These are phyloP conservation scores for Jaculus jaculus DNA, from an alignment of 2,113 vertebrate genomes.

Conservation along the genomic window DNA sequence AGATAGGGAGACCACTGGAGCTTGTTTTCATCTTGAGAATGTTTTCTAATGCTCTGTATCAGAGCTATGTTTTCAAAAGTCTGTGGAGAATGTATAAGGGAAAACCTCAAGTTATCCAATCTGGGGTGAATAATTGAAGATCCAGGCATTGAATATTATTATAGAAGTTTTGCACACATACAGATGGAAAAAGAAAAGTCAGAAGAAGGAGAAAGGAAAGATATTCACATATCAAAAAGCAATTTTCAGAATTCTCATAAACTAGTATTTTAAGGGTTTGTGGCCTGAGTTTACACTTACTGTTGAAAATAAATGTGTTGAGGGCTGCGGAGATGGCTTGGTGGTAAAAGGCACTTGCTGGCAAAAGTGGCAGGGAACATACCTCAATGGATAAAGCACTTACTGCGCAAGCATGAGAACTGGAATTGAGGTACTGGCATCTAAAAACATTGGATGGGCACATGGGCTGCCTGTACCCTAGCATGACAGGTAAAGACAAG, in stretches of 20 bases:
- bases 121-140: not conserved
- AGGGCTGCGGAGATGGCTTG: too few relatives aligned
- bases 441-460: too few relatives aligned
- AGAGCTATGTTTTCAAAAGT: constrained; percentile 44
- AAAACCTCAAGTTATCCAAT: not conserved
- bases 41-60: not conserved
- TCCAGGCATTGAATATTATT: not conserved
- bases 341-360: too few relatives aligned
- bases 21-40: not conserved
- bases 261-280: not conserved
- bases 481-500: too few relatives aligned
- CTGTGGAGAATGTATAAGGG: not conserved
- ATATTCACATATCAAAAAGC: not conserved
- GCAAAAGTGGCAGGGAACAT: too few relatives aligned
- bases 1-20: not conserved
- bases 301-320: not conserved
- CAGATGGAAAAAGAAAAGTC: not conserved
- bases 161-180: not conserved
- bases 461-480: too few relatives aligned
- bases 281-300: not conserved
- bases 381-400: too few relatives aligned
- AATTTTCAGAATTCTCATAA: not conserved
- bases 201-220: not conserved
- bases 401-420: too few relatives aligned
- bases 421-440: too few relatives aligned